Conservation (phyloP, 1,140 invertebrate genomes). For the Ceratina calcarata region DNA sequence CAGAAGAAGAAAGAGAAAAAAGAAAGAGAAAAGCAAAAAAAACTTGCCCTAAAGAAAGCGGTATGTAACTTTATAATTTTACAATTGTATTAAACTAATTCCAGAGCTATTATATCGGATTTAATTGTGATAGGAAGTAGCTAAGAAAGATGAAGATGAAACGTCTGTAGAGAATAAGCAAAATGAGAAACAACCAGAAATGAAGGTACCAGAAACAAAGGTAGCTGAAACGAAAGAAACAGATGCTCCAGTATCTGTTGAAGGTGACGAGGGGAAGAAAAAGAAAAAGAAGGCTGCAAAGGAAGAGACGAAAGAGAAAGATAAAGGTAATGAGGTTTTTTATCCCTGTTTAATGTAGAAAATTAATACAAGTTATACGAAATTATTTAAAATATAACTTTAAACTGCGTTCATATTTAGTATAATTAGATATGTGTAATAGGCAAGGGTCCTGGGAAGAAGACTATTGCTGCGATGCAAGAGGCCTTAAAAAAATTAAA, state of each 20-base stretch:
- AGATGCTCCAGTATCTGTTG: constrained; percentile 83
- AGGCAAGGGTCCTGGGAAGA: constrained; percentile 87
- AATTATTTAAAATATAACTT: constrained; percentile 17
- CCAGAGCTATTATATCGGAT: constrained; percentile 25
- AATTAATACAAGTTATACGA: constrained; percentile 4
- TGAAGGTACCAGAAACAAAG: constrained; percentile 71
- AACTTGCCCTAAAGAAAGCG: constrained; percentile 83
- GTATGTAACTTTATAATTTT: constrained; percentile 57
- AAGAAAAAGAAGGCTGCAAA: constrained; percentile 81
- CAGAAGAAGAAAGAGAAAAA: constrained; percentile 94
- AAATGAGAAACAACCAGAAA: constrained; percentile 77
- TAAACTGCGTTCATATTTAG: constrained; percentile 40
- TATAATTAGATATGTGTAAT: constrained; percentile 46
- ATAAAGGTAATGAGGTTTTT: constrained; percentile 21
- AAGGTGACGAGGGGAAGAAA: constrained; percentile 83
- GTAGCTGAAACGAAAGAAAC: constrained; percentile 76
- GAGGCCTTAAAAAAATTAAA: constrained; percentile 90
- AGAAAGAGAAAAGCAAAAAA: constrained; percentile 90
- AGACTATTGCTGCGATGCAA: constrained; percentile 93
- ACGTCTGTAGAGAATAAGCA: constrained; percentile 72
- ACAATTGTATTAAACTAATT: background rate
- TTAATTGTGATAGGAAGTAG: constrained; percentile 41
- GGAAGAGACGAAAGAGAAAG: constrained; percentile 77
- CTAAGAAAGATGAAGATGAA: constrained; percentile 64
- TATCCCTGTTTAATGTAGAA: background rate